phyloP scores from a whole-genome alignment of 1,140 invertebrate genomes.

The Plodia interpunctella region DNA sequence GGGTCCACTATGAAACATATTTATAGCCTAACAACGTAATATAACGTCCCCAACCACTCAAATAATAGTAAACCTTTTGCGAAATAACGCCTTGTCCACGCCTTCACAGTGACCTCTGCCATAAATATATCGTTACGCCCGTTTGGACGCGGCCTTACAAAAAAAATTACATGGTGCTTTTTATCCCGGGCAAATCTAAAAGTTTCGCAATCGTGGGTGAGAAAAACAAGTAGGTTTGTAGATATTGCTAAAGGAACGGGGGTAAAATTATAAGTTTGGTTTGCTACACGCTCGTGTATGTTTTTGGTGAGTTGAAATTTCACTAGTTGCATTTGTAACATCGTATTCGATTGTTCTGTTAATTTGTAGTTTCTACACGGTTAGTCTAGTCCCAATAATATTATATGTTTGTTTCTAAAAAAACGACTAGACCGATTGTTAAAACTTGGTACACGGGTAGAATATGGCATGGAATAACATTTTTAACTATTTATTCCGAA shows the following conservation, averaged over 20 bases:
- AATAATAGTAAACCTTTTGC: slow-evolving; percentile 48
- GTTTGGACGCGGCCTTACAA: slow-evolving; percentile 39
- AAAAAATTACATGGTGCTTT: slow-evolving; percentile 50
- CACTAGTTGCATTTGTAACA: neutral
- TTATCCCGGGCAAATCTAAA: slow-evolving; percentile 38
- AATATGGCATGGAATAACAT: too few relatives aligned
- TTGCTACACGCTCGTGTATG: neutral
- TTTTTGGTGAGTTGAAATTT: neutral
- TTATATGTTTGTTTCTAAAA: too few relatives aligned
- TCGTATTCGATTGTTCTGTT: neutral
- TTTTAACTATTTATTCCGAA: too few relatives aligned
- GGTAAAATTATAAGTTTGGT: slow-evolving; percentile 3
- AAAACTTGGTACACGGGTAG: too few relatives aligned
- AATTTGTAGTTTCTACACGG: too few relatives aligned
- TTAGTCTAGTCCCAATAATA: too few relatives aligned
- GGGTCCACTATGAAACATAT: slow-evolving; percentile 14
- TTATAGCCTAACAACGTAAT: slow-evolving; percentile 28
- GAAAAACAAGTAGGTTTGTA: slow-evolving; percentile 30
- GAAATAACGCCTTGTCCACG: slow-evolving; percentile 42
- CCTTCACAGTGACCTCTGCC: slow-evolving; percentile 22
- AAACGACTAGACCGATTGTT: too few relatives aligned
- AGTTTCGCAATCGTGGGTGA: slow-evolving; percentile 50
- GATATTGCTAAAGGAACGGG: neutral
- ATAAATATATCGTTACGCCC: slow-evolving; percentile 64
- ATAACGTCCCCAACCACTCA: slow-evolving; percentile 33